Evolutionary conservation across 1,140 invertebrate species (phyloP), one percentile per base, ranked within the genome.

Genomic region (Drosophila oshimai): DNA sequence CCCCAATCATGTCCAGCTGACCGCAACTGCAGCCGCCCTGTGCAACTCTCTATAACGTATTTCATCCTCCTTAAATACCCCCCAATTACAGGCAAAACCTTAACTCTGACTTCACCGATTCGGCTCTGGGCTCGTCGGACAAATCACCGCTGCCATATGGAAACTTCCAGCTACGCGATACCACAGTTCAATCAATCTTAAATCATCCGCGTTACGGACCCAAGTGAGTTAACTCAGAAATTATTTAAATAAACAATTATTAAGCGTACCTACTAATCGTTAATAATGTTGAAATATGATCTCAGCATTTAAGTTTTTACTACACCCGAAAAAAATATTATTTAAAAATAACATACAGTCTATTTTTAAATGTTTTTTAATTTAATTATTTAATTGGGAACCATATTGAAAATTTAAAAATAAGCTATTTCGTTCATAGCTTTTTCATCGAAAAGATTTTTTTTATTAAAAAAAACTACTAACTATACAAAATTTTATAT

Each of bases 81-180:
- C 18, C 37, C 15, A 17, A 17, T 7, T 24, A 13, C 92, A 96
- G 97, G 80, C 97, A 98, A 94, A 98, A 98, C 91, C 92, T 98
- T 24, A 98, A 98, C 91, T 98, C 97, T 0, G 97, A 98, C 91
- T 98, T 98, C 90, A 98, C 97, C 42, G 97, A 98, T 90, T 97
- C 96, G 31, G 97, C 97, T 0, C 92, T 98, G 13, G 97, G 97
- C 20, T 97, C 96, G 28, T 95, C 95, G 15, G 96, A 97, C 86
- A 97, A 98, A 91, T 96, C 96, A 65, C 96, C 96, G 5, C 92
- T 97, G 64, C 97, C 97, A 20, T 98, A 98, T 92, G 97, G 97
- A 20, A 98, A 98, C 90, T 98, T 98, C 91, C 96, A 98, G 87
- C 93, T 98, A 2, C 92, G 96, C 41, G 97, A 98, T 89, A 97